phyloP scores from a whole-genome alignment of 1,140 invertebrate genomes.

The Piezodorus guildinii region DNA sequence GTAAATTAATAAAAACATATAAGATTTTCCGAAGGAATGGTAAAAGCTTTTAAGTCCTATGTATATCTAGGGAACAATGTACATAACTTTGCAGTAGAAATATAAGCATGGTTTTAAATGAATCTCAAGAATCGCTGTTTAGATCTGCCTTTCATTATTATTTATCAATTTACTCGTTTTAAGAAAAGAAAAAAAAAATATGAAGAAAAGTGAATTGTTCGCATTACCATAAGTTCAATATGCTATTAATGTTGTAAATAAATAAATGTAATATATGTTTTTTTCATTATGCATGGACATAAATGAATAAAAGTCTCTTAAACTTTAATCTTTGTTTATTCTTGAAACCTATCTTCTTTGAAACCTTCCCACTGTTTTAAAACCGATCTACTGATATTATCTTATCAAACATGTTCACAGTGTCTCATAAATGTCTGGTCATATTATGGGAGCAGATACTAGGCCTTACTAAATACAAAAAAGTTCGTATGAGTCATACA shows the following conservation, averaged over 20 bases:
- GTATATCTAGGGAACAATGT: slow-evolving; percentile 18
- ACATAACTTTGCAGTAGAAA: slow-evolving; percentile 4
- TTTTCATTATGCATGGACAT: slow-evolving; percentile 9
- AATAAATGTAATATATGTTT: slow-evolving; percentile 8
- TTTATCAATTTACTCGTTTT: not conserved
- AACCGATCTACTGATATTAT: no score
- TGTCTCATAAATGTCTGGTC: no score
- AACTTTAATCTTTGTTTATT: not conserved
- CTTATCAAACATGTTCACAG: no score
- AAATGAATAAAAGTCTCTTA: not conserved
- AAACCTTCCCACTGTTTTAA: not conserved
- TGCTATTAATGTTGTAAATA: slow-evolving; percentile 7
- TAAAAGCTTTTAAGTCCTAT: not conserved
- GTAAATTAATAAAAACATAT: not conserved
- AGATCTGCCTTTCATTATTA: not conserved
- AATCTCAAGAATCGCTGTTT: slow-evolving; percentile 6
- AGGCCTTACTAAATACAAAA: no score
- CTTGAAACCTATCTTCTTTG: not conserved
- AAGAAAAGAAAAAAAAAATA: not conserved
- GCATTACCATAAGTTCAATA: not conserved
- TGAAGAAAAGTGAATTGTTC: not conserved
- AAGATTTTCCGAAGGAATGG: not conserved
- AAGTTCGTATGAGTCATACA: no score
- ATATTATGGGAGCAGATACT: no score
- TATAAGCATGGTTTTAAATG: not conserved